These are phyloP conservation scores for Vandiemenella viatica DNA, from an alignment of 2,888 invertebrate genomes.

Conservation along the genomic window DNA sequence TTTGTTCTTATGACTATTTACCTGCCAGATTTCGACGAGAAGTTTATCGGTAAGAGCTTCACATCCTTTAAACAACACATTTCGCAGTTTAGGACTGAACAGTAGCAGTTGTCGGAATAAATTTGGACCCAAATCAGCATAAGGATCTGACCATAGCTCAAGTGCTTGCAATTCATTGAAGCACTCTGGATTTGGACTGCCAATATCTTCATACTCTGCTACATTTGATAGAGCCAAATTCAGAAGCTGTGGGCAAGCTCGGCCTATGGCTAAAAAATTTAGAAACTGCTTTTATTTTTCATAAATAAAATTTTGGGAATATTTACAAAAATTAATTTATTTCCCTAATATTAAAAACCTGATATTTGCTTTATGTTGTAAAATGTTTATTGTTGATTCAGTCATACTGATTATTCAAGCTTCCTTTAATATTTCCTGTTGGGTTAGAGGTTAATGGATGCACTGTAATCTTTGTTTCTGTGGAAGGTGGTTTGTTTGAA, in stretches of 20 bases:
- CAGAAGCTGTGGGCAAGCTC: conserved; percentile 23
- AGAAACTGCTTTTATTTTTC: not conserved
- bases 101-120: conserved; percentile 22
- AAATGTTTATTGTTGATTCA: too few relatives aligned
- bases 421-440: too few relatives aligned
- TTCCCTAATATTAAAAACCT: too few relatives aligned
- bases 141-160: conserved; percentile 23
- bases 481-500: too few relatives aligned
- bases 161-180: conserved; percentile 21
- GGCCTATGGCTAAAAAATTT: conserved; percentile 21
- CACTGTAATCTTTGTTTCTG: too few relatives aligned
- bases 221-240: conserved; percentile 25
- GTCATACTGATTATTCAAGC: too few relatives aligned
- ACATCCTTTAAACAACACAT: conserved; percentile 23
- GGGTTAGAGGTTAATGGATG: too few relatives aligned
- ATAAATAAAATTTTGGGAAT: not conserved
- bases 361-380: too few relatives aligned
- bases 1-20: too few relatives aligned
- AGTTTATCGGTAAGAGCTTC: conserved; percentile 20
- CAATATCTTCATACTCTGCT: conserved; percentile 16
- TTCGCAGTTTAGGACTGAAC: conserved; percentile 20
- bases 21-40: conserved; percentile 21
- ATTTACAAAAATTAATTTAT: not conserved
- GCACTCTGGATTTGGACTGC: conserved; percentile 9
- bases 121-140: conserved; percentile 17